Evolutionary conservation across 2,888 invertebrate genomes (phyloP).

Genomic region (Drosophila pseudotakahashii): DNA sequence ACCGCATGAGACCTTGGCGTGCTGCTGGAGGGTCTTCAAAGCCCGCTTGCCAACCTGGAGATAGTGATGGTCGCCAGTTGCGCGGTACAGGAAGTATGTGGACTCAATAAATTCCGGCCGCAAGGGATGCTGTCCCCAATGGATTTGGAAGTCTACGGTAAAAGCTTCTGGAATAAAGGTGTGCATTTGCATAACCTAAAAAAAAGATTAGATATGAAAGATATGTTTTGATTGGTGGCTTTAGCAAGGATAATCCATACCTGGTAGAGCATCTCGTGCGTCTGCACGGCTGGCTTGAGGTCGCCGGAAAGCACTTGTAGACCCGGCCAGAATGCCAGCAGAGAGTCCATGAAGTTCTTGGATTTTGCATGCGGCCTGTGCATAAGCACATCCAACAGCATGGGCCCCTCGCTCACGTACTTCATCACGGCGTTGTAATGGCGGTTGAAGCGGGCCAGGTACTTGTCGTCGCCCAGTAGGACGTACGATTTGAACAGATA

Average conservation of each 20-base stretch:
- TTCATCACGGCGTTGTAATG: slow-evolving; percentile 99
- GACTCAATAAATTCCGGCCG: slow-evolving; percentile 99
- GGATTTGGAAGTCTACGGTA: slow-evolving; percentile 98
- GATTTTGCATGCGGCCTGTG: slow-evolving; percentile 97
- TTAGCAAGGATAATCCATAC: slow-evolving; percentile 85
- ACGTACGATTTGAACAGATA: slow-evolving; percentile 99
- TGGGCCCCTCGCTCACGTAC: slow-evolving; percentile 95
- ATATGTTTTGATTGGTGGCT: too few relatives aligned
- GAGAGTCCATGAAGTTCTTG: slow-evolving; percentile 98
- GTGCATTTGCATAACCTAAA: slow-evolving; percentile 98
- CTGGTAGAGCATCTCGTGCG: slow-evolving; percentile 99
- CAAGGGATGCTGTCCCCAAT: slow-evolving; percentile 99
- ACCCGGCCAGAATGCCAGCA: slow-evolving; percentile 99
- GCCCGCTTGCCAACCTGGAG: slow-evolving; percentile 94
- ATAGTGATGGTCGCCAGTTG: slow-evolving; percentile 98
- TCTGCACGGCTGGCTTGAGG: slow-evolving; percentile 98
- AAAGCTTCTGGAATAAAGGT: slow-evolving; percentile 99
- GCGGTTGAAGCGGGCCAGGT: slow-evolving; percentile 96
- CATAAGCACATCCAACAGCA: slow-evolving; percentile 98
- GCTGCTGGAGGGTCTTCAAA: slow-evolving; percentile 93
- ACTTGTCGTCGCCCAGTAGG: slow-evolving; percentile 95
- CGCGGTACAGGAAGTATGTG: slow-evolving; percentile 97
- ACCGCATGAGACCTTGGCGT: slow-evolving; percentile 97
- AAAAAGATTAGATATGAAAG: slow-evolving; percentile 47
- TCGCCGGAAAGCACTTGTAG: slow-evolving; percentile 95